Percentiles rank a stretch among this genome's conserved stretches.
These are phyloP conservation scores for Cataglyphis rosenhaueri DNA, from an alignment of 2,888 invertebrate species.

Conservation along the genomic window DNA sequence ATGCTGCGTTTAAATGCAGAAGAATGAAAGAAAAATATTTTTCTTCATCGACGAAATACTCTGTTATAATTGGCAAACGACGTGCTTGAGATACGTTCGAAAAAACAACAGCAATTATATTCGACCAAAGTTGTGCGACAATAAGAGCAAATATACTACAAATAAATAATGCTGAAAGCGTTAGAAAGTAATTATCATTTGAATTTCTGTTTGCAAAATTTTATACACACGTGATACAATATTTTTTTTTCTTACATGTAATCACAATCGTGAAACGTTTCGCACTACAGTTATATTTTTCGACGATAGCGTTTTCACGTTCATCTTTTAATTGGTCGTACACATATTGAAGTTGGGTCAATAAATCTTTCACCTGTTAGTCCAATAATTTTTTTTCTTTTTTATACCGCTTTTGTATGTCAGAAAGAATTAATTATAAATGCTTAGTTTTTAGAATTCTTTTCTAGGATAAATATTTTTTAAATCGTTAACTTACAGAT, in stretches of 20 bases:
- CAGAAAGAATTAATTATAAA: too few species aligned
- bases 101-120: background rate
- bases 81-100: background rate
- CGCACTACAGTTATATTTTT: background rate
- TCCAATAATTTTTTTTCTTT: background rate
- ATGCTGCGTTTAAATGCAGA: too few species aligned
- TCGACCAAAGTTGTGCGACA: too few species aligned
- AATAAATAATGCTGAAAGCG: background rate
- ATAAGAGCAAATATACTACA: background rate
- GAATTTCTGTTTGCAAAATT: background rate
- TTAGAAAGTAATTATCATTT: background rate
- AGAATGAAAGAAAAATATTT: too few species aligned
- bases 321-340: background rate
- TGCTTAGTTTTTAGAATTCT: too few species aligned
- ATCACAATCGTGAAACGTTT: background rate
- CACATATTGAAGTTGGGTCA: background rate
- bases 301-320: slow-evolving; percentile 17
- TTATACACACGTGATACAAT: background rate
- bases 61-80: too few species aligned
- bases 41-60: too few species aligned
- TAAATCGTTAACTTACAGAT: slow-evolving; percentile 8
- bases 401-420: too few species aligned
- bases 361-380: background rate
- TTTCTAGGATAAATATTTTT: background rate
- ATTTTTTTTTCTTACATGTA: background rate